Evolutionary conservation across 2,888 invertebrate species (phyloP).

Genomic region (Papilio gigon): DNA sequence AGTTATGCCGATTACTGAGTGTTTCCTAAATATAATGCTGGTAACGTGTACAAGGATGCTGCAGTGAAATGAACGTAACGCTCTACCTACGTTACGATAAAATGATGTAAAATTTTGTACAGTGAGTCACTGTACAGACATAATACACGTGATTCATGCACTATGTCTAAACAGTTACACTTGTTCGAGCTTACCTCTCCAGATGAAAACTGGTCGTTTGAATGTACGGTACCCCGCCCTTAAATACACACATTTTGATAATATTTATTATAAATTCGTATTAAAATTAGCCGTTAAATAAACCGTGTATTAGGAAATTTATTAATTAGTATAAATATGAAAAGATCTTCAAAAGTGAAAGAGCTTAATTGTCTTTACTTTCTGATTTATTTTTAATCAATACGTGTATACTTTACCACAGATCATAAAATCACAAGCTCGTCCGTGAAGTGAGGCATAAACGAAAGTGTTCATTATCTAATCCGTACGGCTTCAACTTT

Average conservation of each 20-base stretch:
- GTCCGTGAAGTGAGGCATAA: slow-evolving; percentile 57
- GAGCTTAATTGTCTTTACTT: too few relatives aligned
- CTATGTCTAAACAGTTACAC: slow-evolving; percentile 68
- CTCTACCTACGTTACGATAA: slow-evolving; percentile 44
- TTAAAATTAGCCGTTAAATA: too few relatives aligned
- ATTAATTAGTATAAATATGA: too few relatives aligned
- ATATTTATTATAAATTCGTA: too few relatives aligned
- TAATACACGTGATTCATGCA: slow-evolving; percentile 68
- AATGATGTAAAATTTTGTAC: slow-evolving; percentile 53
- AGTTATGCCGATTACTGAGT: slow-evolving; percentile 20
- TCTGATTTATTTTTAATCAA: too few relatives aligned
- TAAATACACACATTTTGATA: too few relatives aligned
- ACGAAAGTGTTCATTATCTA: slow-evolving; percentile 48
- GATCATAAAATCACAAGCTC: slow-evolving; percentile 38
- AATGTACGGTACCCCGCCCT: neutral
- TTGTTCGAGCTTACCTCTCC: slow-evolving; percentile 53
- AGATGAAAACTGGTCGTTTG: neutral
- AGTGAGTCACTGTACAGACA: slow-evolving; percentile 67
- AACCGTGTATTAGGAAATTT: too few relatives aligned
- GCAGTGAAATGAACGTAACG: slow-evolving; percentile 42
- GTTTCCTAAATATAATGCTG: slow-evolving; percentile 13
- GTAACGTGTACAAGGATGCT: slow-evolving; percentile 32
- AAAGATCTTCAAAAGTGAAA: too few relatives aligned
- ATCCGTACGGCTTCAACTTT: slow-evolving; percentile 43
- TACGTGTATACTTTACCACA: too few relatives aligned